Conservation (phyloP, 1,140 invertebrate species). For the Drosophila paulistorum region DNA sequence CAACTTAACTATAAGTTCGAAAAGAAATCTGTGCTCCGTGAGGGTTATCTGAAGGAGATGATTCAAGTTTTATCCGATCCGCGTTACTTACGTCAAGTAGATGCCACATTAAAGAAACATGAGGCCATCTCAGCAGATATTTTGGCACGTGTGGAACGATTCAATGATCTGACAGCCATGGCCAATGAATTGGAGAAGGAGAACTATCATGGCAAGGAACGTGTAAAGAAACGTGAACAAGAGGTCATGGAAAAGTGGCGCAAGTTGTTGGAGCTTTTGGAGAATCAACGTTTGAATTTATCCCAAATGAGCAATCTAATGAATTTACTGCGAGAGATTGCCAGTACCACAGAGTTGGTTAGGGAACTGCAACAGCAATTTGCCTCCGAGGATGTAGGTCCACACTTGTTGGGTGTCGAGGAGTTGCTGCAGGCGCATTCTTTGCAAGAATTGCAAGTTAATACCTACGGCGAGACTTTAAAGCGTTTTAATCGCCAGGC, state of each 20-base stretch:
- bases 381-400: slow-evolving; percentile 93
- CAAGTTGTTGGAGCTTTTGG: slow-evolving; percentile 92
- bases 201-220: slow-evolving; percentile 95
- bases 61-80: slow-evolving; percentile 97
- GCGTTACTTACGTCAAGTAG: slow-evolving; percentile 95
- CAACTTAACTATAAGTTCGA: slow-evolving; percentile 98
- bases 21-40: slow-evolving; percentile 87
- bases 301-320: slow-evolving; percentile 90
- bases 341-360: slow-evolving; percentile 92
- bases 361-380: slow-evolving; percentile 92
- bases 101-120: slow-evolving; percentile 98
- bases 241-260: slow-evolving; percentile 95
- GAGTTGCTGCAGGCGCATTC: slow-evolving; percentile 96
- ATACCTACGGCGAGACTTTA: slow-evolving; percentile 92
- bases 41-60: slow-evolving; percentile 98
- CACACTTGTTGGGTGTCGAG: slow-evolving; percentile 96
- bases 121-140: slow-evolving; percentile 99
- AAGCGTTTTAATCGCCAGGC: slow-evolving; percentile 89
- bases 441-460: slow-evolving; percentile 95
- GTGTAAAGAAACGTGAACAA: slow-evolving; percentile 91
- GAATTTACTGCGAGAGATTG: slow-evolving; percentile 95
- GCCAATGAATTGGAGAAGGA: slow-evolving; percentile 95
- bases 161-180: slow-evolving; percentile 96
- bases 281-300: slow-evolving; percentile 93
- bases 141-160: slow-evolving; percentile 95